Evolutionary conservation across 2,888 invertebrate species (phyloP).

Genomic region (Diplazon laetatorius): DNA sequence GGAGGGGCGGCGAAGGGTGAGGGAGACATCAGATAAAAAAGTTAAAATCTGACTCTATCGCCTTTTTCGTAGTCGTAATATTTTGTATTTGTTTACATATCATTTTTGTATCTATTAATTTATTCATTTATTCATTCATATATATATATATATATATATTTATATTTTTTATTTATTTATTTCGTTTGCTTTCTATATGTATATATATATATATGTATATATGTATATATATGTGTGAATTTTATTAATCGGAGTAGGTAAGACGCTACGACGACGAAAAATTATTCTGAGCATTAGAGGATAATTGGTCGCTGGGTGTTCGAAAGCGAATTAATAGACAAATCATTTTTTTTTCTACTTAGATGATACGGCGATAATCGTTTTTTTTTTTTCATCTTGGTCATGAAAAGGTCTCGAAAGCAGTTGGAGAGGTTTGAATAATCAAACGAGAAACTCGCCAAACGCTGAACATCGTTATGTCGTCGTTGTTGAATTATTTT

Average conservation of each 20-base stretch:
- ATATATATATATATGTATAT: too few species aligned
- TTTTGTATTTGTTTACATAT: constrained; percentile 57
- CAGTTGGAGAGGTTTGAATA: constrained; percentile 17
- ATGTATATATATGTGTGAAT: constrained; percentile 47
- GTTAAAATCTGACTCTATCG: constrained; percentile 16
- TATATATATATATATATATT: constrained; percentile 30
- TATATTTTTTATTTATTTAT: constrained; percentile 19
- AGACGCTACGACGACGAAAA: constrained; percentile 28
- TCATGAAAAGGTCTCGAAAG: constrained; percentile 48
- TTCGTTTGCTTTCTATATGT: constrained; percentile 9
- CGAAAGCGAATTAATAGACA: constrained; percentile 5
- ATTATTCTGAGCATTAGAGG: neutral
- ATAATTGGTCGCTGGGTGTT: constrained; percentile 20
- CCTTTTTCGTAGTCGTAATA: constrained; percentile 49
- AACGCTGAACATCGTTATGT: constrained; percentile 29
- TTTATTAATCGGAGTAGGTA: constrained; percentile 45
- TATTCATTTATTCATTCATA: neutral
- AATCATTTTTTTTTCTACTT: constrained; percentile 11
- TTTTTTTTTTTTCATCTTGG: constrained; percentile 46
- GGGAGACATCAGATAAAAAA: constrained; percentile 25
- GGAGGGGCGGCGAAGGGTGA: too few species aligned
- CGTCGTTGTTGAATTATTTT: constrained; percentile 47
- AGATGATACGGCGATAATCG: constrained; percentile 39
- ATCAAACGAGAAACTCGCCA: constrained; percentile 45
- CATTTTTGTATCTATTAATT: constrained; percentile 51